phyloP scores from a whole-genome alignment of 2,888 invertebrate species.

The Drosophila percnosoma region DNA sequence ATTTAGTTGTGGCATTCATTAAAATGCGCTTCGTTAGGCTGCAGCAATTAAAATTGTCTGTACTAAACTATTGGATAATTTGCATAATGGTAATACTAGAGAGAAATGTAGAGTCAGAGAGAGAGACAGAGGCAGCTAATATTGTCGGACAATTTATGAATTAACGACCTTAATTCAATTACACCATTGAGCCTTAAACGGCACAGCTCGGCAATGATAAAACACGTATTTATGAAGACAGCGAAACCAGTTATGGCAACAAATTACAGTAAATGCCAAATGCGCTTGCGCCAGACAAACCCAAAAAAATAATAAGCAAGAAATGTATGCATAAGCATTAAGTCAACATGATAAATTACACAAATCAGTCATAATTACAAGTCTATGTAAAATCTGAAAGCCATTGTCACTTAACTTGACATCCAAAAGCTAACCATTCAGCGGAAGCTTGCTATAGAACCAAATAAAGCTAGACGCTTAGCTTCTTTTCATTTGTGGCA shows the following conservation, averaged over 20 bases:
- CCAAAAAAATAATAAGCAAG: constrained; percentile 12
- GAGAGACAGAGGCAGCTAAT: constrained; percentile 17
- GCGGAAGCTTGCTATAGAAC: constrained; percentile 33
- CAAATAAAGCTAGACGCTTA: background rate
- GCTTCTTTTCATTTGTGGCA: constrained; percentile 11
- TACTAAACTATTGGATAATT: constrained; percentile 28
- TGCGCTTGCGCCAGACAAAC: constrained; percentile 37
- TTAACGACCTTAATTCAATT: constrained; percentile 61
- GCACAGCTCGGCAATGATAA: constrained; percentile 36
- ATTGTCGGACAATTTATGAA: constrained; percentile 33
- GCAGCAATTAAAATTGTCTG: constrained; percentile 30
- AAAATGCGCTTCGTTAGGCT: constrained; percentile 27
- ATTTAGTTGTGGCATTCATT: constrained; percentile 28
- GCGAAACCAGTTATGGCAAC: constrained; percentile 46
- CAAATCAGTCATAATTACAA: constrained; percentile 64
- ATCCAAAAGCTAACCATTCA: constrained; percentile 13
- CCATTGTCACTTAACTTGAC: constrained; percentile 36
- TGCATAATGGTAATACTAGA: constrained; percentile 55
- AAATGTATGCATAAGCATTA: constrained; percentile 16
- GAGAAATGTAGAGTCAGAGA: constrained; percentile 7
- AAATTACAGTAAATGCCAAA: constrained; percentile 52
- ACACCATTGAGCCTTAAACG: constrained; percentile 44
- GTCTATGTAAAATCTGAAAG: constrained; percentile 39
- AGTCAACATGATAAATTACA: constrained; percentile 59
- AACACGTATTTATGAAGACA: constrained; percentile 27